Evolutionary conservation across 2,888 invertebrate species (phyloP).

Genomic region (Salpingus planirostris): DNA sequence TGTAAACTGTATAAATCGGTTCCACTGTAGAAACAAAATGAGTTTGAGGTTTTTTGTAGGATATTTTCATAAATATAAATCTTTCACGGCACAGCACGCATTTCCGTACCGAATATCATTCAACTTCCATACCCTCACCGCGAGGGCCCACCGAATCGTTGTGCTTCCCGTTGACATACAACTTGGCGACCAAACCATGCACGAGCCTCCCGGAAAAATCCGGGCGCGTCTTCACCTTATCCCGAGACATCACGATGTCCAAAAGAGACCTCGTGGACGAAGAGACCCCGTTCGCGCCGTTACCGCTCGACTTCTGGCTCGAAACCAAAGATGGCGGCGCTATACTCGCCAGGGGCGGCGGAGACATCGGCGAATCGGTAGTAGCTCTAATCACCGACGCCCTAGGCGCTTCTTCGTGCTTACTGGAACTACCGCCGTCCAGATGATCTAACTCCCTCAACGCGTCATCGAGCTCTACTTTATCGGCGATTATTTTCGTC

Average conservation of each 20-base stretch:
- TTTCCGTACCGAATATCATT: too few relatives aligned
- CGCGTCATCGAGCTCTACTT: conserved; percentile 55
- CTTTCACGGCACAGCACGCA: conserved; percentile 36
- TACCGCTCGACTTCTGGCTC: conserved; percentile 21
- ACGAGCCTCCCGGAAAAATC: conserved; percentile 53
- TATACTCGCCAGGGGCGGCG: conserved; percentile 49
- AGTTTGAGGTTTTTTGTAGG: conserved; percentile 43
- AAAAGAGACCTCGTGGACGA: conserved; percentile 48
- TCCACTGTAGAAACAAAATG: conserved; percentile 38
- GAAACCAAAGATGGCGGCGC: conserved; percentile 25
- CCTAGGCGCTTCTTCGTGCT: conserved; percentile 30
- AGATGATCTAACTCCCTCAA: conserved; percentile 48
- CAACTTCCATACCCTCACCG: conserved; percentile 36
- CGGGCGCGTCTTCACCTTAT: conserved; percentile 40
- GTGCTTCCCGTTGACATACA: conserved; percentile 64
- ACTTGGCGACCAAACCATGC: conserved; percentile 50
- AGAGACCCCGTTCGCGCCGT: conserved; percentile 30
- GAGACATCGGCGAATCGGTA: conserved; percentile 80
- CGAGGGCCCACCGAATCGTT: conserved; percentile 41
- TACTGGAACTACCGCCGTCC: conserved; percentile 34
- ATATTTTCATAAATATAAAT: conserved; percentile 45
- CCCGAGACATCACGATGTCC: conserved; percentile 58
- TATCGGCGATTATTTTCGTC: conserved; percentile 43
- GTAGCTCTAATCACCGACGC: conserved; percentile 61
- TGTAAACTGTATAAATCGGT: too few relatives aligned